These are phyloP conservation scores for Pelecanus crispus DNA, from an alignment of 2,113 vertebrate species.

Conservation along the genomic window DNA sequence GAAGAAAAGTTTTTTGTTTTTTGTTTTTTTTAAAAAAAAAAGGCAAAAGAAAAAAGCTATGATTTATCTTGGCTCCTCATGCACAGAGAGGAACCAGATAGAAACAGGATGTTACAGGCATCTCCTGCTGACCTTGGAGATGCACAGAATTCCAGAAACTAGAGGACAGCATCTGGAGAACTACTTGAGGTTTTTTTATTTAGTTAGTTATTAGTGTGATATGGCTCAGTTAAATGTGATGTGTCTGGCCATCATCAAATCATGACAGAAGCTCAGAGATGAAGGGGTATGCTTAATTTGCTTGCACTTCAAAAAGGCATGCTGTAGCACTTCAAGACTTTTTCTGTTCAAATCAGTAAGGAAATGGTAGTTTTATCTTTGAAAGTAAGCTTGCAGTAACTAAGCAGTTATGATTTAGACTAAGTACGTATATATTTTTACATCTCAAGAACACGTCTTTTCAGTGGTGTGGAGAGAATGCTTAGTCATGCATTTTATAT, in stretches of 20 bases:
- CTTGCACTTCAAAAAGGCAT: background rate
- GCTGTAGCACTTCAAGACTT: background rate
- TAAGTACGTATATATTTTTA: background rate
- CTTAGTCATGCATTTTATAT: background rate
- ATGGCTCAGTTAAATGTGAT: background rate
- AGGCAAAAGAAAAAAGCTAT: background rate
- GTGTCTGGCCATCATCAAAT: background rate
- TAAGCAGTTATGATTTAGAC: background rate
- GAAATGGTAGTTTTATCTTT: background rate
- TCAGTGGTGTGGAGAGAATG: background rate
- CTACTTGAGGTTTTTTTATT: background rate
- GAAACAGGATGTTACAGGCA: constrained; percentile 26
- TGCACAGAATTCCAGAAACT: constrained; percentile 38
- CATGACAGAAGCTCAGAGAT: background rate
- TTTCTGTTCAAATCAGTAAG: background rate
- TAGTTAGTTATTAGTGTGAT: background rate
- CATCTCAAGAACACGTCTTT: background rate
- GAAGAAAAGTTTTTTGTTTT: background rate
- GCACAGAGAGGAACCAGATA: background rate
- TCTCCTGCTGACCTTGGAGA: background rate
- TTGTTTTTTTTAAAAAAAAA: background rate
- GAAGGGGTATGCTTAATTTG: background rate
- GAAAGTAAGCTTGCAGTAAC: background rate
- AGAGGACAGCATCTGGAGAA: constrained; percentile 10
- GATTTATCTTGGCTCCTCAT: background rate